Conservation (phyloP, 2,113 vertebrate species). For the Nannospalax galili region DNA sequence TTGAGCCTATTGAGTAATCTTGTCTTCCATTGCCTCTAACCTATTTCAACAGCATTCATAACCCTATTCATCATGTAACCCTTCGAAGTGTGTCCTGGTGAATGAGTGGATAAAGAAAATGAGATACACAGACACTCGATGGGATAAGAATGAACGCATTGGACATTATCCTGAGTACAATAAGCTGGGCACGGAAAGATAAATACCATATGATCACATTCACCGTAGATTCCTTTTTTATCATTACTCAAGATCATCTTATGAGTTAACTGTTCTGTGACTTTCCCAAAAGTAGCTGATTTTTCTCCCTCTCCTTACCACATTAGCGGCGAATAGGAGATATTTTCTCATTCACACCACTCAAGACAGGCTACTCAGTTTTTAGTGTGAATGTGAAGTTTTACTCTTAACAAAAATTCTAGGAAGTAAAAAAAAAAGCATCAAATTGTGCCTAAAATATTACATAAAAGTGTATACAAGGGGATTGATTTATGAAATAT, state of each 20-base stretch:
- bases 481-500: not conserved
- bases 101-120: not conserved
- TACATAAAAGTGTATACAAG: not conserved
- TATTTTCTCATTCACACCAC: not conserved
- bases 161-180: not conserved
- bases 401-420: not conserved
- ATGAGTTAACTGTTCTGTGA: not conserved
- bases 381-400: not conserved
- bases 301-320: not conserved
- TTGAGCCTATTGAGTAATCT: not conserved
- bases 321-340: not conserved
- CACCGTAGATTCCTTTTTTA: not conserved
- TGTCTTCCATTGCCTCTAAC: not conserved
- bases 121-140: too few species aligned
- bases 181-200: not conserved
- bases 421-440: not conserved
- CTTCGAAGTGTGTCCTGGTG: not conserved
- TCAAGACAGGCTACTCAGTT: not conserved
- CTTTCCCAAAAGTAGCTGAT: not conserved
- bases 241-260: not conserved
- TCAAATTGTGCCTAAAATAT: not conserved
- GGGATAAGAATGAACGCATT: not conserved
- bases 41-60: not conserved
- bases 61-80: not conserved
- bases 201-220: not conserved